Base-by-base conservation (phyloP, 2,888 invertebrate genomes). In the Macaria notata region DNA sequence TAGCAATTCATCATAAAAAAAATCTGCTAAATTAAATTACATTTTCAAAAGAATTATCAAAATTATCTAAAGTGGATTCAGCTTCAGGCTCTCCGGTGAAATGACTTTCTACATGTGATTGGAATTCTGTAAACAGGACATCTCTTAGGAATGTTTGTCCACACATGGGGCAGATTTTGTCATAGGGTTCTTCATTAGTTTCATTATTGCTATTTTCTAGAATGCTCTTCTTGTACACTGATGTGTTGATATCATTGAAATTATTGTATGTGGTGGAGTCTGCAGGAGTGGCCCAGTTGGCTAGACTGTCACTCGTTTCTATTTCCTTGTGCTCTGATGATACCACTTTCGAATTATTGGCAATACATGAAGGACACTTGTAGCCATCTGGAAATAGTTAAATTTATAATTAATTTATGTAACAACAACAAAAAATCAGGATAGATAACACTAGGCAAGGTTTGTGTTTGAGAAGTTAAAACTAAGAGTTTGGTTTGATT, bases 91-190 rank as follows among this genome's bases (percentile, higher is more conserved):
- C 93, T 65, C 93, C 93, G 56, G 92, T 84, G 79, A 96, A 96
- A 86, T 96, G 96, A 70, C 91, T 93, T 79, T 96, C 94, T 33
- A 97, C 96, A 83, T 97, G 96, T 57, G 93, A 88, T 64, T 95
- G 94, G 74, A 96, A 96, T 47, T 93, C 92, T 31, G 92, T 83
- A 78, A 96, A 95, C 30, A 88, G 76, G 8, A 91, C 76, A 54
- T 92, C 86, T 74, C 92, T 92, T 46, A 86, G 85, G 73, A 94
- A 96, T 63, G 88, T 86, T 76, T 92, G 90, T 7, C 94, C 94
- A 82, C 96, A 96, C 86, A 96, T 93, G 0, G 96, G 96, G 71
- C 96, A 96, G 51, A 95, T 94, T 79, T 93, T 94, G 66, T 92
- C 88, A 65, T 76, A 81, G 19, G 72, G 68, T 48, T 82, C 80